Evolutionary conservation across 1,140 invertebrate genomes (phyloP), one percentile per base, ranked within the genome.

Genomic region (Eurosta solidaginis): DNA sequence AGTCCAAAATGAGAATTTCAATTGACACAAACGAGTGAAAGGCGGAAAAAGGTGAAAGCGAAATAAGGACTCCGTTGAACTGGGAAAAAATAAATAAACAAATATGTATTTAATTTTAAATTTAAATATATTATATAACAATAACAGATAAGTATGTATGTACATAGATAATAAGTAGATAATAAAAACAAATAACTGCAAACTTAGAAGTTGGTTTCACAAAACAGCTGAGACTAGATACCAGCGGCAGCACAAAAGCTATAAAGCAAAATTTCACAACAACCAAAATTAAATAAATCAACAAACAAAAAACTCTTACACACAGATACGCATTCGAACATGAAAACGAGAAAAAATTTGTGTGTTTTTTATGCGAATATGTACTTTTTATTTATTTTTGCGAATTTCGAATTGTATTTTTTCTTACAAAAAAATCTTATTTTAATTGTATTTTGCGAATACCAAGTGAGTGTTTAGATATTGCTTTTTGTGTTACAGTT

Each of bases 211-310:
- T 33, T 68, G 36, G 59, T n/a, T n/a, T n/a, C n/a, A n/a, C 36
- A 68, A 68, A 68, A 68, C 9, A 68, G 40, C 59, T 40, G 59
- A 5, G n/a, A n/a, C n/a, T n/a, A 68, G 20, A 40, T 17, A 12
- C 27, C 27, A 33, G 29, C 54, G 54, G 4, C 7, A 20, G 27
- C n/a, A 20, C 29, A 40, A 68, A 68, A 29, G 27, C 27, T 40
- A 68, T 68, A 68, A 68, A 68, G 59, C 33, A 68, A 68, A 68
- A 68, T 40, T 68, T 68, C 59, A 68, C 59, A 68, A 68, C 27
- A 33, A 33, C 14, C 45, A 47, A 78, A n/a, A 42, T 36, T 36
- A 63, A 44, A 77, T n/a, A 77, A 42, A 52, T 63, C 29, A 45
- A 47, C 52, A 63, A 68, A n/a, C n/a, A 49, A 17, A 75, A 68